phyloP scores from a whole-genome alignment of 2,888 invertebrate species.

The Bedellia somnulentella region DNA sequence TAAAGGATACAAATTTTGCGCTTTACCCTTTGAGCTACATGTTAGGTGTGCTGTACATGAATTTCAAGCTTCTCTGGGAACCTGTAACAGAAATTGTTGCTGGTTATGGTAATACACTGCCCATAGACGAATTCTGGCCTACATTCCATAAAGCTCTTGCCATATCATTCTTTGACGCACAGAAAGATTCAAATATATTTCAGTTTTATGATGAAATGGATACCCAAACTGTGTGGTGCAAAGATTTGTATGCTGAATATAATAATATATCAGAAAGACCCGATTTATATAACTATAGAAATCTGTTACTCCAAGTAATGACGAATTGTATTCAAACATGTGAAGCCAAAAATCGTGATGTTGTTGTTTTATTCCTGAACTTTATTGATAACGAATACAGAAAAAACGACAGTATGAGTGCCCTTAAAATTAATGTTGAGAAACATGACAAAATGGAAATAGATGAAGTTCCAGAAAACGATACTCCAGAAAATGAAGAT shows the following conservation, averaged over 20 bases:
- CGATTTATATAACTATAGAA: constrained; percentile 75
- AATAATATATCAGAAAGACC: constrained; percentile 58
- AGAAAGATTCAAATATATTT: constrained; percentile 28
- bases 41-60: constrained; percentile 80
- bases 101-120: constrained; percentile 68
- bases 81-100: constrained; percentile 76
- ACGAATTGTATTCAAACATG: constrained; percentile 71
- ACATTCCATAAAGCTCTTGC: constrained; percentile 65
- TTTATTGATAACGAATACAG: constrained; percentile 71
- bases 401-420: constrained; percentile 30
- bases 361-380: constrained; percentile 77
- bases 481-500: constrained; percentile 25
- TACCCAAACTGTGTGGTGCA: constrained; percentile 24
- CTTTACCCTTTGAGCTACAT: constrained; percentile 75
- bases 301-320: constrained; percentile 81
- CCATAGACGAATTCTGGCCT: constrained; percentile 70
- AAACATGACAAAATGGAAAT: constrained; percentile 51
- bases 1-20: constrained; percentile 59
- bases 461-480: constrained; percentile 20
- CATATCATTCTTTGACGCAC: constrained; percentile 46
- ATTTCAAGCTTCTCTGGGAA: constrained; percentile 89
- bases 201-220: constrained; percentile 34
- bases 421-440: constrained; percentile 61
- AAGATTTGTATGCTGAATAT: constrained; percentile 30
- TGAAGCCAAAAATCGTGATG: constrained; percentile 78